Conservation (phyloP, 2,113 vertebrate genomes). For the Xiphophorus hellerii region DNA sequence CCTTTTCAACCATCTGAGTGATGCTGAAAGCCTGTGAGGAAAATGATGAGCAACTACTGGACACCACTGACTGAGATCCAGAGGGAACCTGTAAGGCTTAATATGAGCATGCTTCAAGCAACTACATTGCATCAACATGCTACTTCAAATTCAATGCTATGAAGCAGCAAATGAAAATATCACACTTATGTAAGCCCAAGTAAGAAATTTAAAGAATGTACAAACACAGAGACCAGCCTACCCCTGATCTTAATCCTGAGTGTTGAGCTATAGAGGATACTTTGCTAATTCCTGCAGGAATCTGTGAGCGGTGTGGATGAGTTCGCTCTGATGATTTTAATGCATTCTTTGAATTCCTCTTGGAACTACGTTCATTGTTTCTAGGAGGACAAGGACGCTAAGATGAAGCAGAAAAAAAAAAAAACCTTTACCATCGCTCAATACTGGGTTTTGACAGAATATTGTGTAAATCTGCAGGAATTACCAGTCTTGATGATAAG, state of each 20-base stretch:
- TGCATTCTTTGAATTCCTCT: conserved; percentile 52
- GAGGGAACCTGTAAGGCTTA: conserved; percentile 58
- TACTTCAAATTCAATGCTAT: conserved; percentile 4
- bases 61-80: conserved; percentile 28
- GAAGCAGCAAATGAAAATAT: neutral
- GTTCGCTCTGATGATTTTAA: conserved; percentile 44
- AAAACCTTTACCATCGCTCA: neutral
- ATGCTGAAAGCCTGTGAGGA: conserved; percentile 72
- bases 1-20: conserved; percentile 78
- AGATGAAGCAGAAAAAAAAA: conserved; percentile 7
- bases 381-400: conserved; percentile 33
- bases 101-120: neutral
- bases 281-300: conserved; percentile 47
- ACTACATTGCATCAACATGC: neutral
- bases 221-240: conserved; percentile 48
- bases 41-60: conserved; percentile 25
- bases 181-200: neutral
- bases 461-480: conserved; percentile 31
- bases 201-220: conserved; percentile 43
- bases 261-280: conserved; percentile 51
- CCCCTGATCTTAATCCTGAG: conserved; percentile 66
- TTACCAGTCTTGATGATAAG: conserved; percentile 69
- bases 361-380: conserved; percentile 24
- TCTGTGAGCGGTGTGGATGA: conserved; percentile 21
- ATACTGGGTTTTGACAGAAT: conserved; percentile 2